Base-by-base conservation (phyloP, 2,113 vertebrate genomes). In the Corapipo altera region DNA sequence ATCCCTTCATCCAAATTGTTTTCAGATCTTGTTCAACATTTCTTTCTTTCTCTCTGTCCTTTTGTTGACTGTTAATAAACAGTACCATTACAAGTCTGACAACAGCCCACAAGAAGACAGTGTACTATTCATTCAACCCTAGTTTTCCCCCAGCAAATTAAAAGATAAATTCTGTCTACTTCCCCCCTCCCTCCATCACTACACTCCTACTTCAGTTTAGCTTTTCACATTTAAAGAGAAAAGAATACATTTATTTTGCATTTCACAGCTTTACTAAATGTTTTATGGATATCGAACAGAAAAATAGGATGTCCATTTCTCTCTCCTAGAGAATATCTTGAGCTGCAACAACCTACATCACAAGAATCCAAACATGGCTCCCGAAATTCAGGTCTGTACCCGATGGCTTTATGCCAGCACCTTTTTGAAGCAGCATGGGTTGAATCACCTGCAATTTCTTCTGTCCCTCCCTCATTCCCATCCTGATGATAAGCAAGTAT, bases 391-490 rank as follows among this genome's bases (percentile, higher is more conserved):
- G 74, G 83, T 95, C 93, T 85, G 33, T 82, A 97, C 80, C 88
- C 93, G 62, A 65, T 95, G 80, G 78, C 92, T 96, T 96, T 94
- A 93, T 95, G 95, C 89, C 95, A 96, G 91, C 75, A 92, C 77
- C 85, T 97, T 96, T 97, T 74, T 73, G 89, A 96, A 96, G 48
- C 33, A 51, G 16, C 65, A 43, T n/a, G 26, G 19, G 49, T 51
- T 79, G 62, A 81, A 78, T 75, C 73, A 79, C n/a, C 43, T 66
- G 76, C 86, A 94, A 88, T 97, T 94, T 95, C 91, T 73, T 86
- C 94, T 94, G 58, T 86, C 94, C 49, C 88, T 91, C 77, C 66
- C 91, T 97, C 89, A 94, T 88, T 95, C 58, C 80, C 74, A 85
- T 84, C 91, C 67, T 95, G 85, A 95, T 93, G 72, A 84, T 83